Percentiles rank a stretch among this genome's conserved stretches.
phyloP scores from a whole-genome alignment of 2,888 invertebrate species.

The Dryobota labecula region DNA sequence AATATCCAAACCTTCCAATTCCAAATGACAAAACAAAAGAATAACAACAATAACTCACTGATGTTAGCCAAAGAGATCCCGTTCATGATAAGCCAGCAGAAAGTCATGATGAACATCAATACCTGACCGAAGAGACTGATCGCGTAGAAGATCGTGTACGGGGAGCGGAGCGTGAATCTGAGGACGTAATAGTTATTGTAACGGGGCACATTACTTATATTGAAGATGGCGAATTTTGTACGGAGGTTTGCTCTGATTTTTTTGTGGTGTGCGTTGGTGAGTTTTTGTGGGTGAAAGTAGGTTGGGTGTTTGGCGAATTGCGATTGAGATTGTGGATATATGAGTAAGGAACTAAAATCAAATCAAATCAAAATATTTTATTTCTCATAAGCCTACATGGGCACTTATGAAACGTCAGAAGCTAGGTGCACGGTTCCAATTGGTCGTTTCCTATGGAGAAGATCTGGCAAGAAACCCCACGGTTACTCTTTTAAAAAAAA shows the following conservation, averaged over 20 bases:
- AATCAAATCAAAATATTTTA: too few species aligned
- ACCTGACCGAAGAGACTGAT: constrained; percentile 73
- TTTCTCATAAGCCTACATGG: too few species aligned
- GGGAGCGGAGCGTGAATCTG: constrained; percentile 72
- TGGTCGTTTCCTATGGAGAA: too few species aligned
- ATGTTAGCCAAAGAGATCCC: constrained; percentile 70
- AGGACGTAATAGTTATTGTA: constrained; percentile 35
- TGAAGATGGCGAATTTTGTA: background rate
- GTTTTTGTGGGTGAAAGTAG: background rate
- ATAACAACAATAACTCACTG: constrained; percentile 68
- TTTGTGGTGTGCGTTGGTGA: background rate
- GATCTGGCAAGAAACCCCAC: too few species aligned
- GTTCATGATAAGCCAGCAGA: constrained; percentile 68
- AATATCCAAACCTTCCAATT: background rate
- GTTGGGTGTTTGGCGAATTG: background rate
- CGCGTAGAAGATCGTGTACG: constrained; percentile 72
- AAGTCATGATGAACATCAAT: constrained; percentile 69
- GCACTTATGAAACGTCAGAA: too few species aligned
- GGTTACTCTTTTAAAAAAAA: too few species aligned
- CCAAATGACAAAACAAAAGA: background rate
- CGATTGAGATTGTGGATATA: background rate
- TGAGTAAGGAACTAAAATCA: background rate
- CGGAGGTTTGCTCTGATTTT: background rate
- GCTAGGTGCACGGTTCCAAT: too few species aligned
- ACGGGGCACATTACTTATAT: constrained; percentile 22